Evolutionary conservation across 2,797 vertebrate genomes (phyloP), one percentile per base, ranked within the genome.

Genomic region (Natrix natrix): DNA sequence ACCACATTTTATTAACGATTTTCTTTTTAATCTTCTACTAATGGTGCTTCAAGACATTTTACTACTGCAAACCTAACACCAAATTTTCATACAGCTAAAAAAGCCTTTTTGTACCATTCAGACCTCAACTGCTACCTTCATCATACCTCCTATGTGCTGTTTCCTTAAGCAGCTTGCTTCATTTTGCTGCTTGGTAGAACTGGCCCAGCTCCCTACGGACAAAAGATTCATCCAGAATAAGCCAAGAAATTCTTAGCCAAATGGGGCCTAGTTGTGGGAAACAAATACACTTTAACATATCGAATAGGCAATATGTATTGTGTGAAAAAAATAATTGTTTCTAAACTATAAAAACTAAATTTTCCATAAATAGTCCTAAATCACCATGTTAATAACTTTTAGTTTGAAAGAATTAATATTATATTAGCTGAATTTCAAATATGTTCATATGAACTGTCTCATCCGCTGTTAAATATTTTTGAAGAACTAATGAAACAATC

Each of bases 371-470:
- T 83, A 6, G 22, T 43, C 48, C 91, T 10, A 83, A 90, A 57
- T 20, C n/a, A 28, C 1, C 24, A 55, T 11, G 86, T 61, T 5
- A 57, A 54, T 74, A 14, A 74, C 43, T 10, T 8, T 4, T 1
- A 56, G 1, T 32, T 92, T 56, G 94, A 63, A 90, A 88, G 24
- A 26, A 32, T 88, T 90, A 52, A 90, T 16, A 90, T 93, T 86
- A 14, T 55, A 66, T 89, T 88, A 93, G 22, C 4, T 91, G 32
- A 48, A 59, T 91, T 94, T 74, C 6, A 88, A 86, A 26, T 10
- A 93, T 92, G 92, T 56, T 92, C 69, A 57, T 69, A 11, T 92
- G 63, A 57, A 78, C 94, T 95, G 91, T 66, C 8, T 14, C 87
- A 0, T 69, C 16, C 54, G 12, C 55, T 26, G 94, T 0, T 13